Evolutionary conservation across 1,140 invertebrate species (phyloP), one percentile per base, ranked within the genome.

Genomic region (Euwallacea similis): DNA sequence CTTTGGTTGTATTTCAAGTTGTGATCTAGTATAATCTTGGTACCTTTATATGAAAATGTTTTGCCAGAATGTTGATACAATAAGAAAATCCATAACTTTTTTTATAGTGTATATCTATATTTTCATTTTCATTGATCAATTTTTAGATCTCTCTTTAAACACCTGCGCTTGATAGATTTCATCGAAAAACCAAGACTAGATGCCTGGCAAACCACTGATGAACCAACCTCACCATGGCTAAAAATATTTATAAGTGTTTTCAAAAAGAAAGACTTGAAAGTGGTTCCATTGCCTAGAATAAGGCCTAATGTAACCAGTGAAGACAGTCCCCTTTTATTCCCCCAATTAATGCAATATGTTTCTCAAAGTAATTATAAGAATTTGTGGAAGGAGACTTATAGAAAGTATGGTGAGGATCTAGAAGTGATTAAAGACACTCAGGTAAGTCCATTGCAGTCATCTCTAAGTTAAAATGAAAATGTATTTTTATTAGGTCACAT

Each of bases 321-420:
- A 50, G 87, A 89, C 67, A 76, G 84, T 11, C 87, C 90, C 10
- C 82, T 94, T 13, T 88, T 89, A 16, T 93, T 90, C 79, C 86
- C 90, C 7, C 90, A 93, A 82, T 84, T 93, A 47, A 83, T 94
- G 11, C 89, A 91, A 77, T 93, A 93, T 85, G 89, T 94, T 66
- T 87, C 90, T 0, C 87, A 91, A 78, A 91, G 86, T 43, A 94
- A 94, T 84, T 91, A 91, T 77, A 88, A 89, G 77, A 93, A 92
- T 81, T 82, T 93, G 63, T 94, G 92, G 93, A 93, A 93, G 80
- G 88, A 92, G 76, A 88, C 90, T 7, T 92, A 90, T 76, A 92
- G 91, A 77, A 92, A 91, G 83, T 91, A 92, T 83, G 87, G 85
- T 83, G 54, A 7, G 21, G 62, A 63, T 64, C 55, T 50, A 77